Base-by-base conservation (phyloP, 2,888 invertebrate species). In the Clusia tigrina region DNA sequence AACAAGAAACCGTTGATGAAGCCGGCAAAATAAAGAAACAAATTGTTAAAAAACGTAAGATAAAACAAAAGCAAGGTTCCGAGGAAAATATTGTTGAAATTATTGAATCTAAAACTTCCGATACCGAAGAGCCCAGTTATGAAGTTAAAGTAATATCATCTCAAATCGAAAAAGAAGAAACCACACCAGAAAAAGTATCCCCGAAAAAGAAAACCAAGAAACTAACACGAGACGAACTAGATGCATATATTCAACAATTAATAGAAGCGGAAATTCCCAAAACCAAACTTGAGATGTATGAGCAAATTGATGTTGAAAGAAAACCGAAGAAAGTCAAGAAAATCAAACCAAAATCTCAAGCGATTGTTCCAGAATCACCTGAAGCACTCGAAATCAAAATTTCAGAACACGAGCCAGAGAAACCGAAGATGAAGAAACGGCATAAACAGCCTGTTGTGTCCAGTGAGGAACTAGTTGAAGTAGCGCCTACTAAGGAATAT, bases 21-120 rank as follows among this genome's bases (percentile, higher is more conserved):
- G 58, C 62, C n/a, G 74, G 75, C 17, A 68, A 74, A 2, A 63
- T 76, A 10, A 71, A 79, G 60, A 70, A 74, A 23, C 73, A 78
- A 46, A 72, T 76, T 0, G 74, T 77, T 1, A 81, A 79, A 25
- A 82, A 79, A 64, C 78, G 82, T n/a, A 76, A 78, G 62, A 74
- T 85, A 65, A 65, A 68, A 2, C 79, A 79, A 58, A 76, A 79
- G 66, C 85, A 83, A 22, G 86, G 84, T 66, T 78, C 82, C 38
- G 78, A 82, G 68, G 81, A 85, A 70, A 83, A 85, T 68, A 71
- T 84, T 2, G 77, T 85, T 15, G 84, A 85, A 74, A 82, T 84
- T 61, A 72, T 81, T 15, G 84, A 79, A 66, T 73, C 78, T 42
- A 10, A 60, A 3, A 71, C 80, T 60, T 9, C 22, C 2, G 79